Base-by-base conservation (phyloP, 2,113 vertebrate genomes). In the Pseudorhombus dupliciocellatus region DNA sequence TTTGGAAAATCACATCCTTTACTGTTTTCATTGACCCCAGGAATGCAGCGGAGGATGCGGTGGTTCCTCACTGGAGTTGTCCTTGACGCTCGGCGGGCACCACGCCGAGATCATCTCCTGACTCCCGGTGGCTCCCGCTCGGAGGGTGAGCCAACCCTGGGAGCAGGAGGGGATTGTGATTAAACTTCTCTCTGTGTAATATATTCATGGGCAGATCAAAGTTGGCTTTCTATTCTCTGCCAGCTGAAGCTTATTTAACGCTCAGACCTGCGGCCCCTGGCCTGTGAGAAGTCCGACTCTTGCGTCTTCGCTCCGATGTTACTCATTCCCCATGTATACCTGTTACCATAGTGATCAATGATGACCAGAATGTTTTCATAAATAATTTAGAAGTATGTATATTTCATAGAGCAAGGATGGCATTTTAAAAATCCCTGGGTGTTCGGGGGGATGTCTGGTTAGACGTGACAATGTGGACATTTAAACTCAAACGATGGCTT, bases 321-420 rank as follows among this genome's bases (percentile, higher is more conserved):
- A 24, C 44, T 26, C 28, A 25, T 55, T 31, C 74, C 56, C 21
- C 72, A 26, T 78, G 62, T 76, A 40, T 76, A 81, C 79, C 62
- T 77, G 75, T 79, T 77, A 77, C 67, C 67, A 76, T 72, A 75
- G 78, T 53, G 59, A 73, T 84, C 53, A 57, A 48, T 69, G 10
- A 77, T 28, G 63, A 70, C 34, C 21, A 71, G 21, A 22, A 18
- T 24, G 31, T 56, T 20, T 9, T 25, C 53, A 46, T 87, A 20
- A 88, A 91, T 88, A 80, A 87, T 88, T 84, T 48, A 91, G 34
- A 31, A 51, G 53, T 72, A 80, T 90, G 48, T 87, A 80, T 91
- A 77, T 90, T 89, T 90, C 22, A 87, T 59, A 25, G 54, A 30
- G 57, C 2, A 20, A 61, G 64, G 75, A 57, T 68, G 84, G 53